These are phyloP conservation scores for Acrobasis repandana DNA, from an alignment of 2,888 invertebrate species.

Conservation along the genomic window DNA sequence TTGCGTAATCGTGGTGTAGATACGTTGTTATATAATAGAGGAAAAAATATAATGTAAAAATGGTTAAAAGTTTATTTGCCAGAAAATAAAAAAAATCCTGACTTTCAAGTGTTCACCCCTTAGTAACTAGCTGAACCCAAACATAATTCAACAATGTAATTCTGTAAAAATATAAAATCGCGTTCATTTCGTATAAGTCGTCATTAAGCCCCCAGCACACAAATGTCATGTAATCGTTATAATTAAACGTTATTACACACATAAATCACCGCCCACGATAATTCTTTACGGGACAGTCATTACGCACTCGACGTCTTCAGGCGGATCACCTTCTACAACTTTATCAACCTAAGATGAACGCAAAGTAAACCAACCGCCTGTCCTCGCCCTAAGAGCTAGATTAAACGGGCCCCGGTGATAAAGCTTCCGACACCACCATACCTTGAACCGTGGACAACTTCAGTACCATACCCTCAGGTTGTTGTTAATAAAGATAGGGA, in stretches of 20 bases:
- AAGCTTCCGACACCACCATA: constrained; percentile 56
- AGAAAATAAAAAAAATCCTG: too few species aligned
- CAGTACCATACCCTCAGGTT: constrained; percentile 27
- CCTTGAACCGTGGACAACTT: constrained; percentile 41
- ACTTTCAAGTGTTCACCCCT: too few species aligned
- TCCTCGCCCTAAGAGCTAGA: constrained; percentile 71
- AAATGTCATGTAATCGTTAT: constrained; percentile 11
- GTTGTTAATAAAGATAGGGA: constrained; percentile 32
- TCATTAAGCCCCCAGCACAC: neutral
- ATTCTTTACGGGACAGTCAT: constrained; percentile 52
- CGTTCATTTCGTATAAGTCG: neutral
- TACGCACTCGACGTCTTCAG: constrained; percentile 51
- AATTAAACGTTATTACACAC: constrained; percentile 8
- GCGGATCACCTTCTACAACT: constrained; percentile 64
- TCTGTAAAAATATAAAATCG: neutral
- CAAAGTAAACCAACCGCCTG: constrained; percentile 60
- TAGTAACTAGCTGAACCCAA: too few species aligned
- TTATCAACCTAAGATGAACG: constrained; percentile 61
- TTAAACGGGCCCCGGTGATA: constrained; percentile 73
- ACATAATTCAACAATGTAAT: too few species aligned
- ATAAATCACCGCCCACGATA: constrained; percentile 42
- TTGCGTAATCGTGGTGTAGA: too few species aligned
- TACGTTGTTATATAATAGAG: too few species aligned
- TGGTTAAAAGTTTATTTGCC: too few species aligned
- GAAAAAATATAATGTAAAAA: too few species aligned